Base-by-base conservation (phyloP, 1,140 invertebrate species). In the Atta colombica region DNA sequence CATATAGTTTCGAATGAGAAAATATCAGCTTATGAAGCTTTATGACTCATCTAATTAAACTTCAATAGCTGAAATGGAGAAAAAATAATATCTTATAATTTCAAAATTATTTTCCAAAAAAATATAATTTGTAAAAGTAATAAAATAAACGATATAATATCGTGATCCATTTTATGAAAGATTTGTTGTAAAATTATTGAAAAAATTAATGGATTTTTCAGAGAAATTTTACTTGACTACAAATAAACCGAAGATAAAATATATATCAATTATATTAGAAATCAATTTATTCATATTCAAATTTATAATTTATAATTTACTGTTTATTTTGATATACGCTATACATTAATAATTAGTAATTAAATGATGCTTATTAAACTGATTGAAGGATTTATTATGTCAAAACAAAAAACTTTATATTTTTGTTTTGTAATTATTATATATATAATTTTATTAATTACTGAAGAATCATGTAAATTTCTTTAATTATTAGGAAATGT, bases 51-150 rank as follows among this genome's bases (percentile, higher is more conserved):
- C 10, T 39, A 80, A 69, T 69, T 71, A 31, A 25, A 31, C 1
- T 65, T 65, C 5, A 49, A 39, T n/a, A 69, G 14, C 14, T 81
- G 39, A 0, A 65, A 65, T 49, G 18, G 10, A 77, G 21, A 2
- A 77, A 65, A 45, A 49, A 65, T 45, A 5, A 77, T 77, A 63
- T 14, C 21, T 63, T 8, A 31, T 3, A 3, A 63, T 78, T 65
- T 16, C n/a, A n/a, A 77, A 63, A 63, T 7, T 77, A 7, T 21
- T 28, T 61, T 49, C 25, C 8, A n/a, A 18, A 63, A 4, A 21
- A 18, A 74, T 55, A n/a, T 8, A 28, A 31, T 65, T 49, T 14
- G 28, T 55, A 35, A 53, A 0, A 10, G 4, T 77, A 2, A 49
- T 77, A 28, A 63, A 63, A 28, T 77, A 16, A 58, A 61, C 16